phyloP scores from a whole-genome alignment of 1,140 invertebrate genomes.

The Calliphora vicina region DNA sequence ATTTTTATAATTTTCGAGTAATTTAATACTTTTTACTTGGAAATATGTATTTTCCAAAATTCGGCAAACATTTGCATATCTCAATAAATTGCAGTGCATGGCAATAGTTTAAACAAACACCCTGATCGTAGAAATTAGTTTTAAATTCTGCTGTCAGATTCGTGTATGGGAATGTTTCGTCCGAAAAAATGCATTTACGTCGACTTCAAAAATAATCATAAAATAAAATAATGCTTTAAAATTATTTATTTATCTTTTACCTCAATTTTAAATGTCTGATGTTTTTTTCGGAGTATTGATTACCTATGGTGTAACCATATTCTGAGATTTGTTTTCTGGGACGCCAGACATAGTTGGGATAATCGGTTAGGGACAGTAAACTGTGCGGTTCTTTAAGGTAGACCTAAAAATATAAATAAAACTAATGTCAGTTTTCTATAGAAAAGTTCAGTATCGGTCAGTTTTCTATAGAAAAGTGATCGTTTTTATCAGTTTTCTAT shows the following conservation, averaged over 20 bases:
- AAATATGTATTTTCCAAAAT: not conserved
- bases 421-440: too few species aligned
- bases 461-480: too few species aligned
- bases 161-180: not conserved
- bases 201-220: not conserved
- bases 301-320: not conserved
- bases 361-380: not conserved
- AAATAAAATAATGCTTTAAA: too few species aligned
- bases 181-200: constrained; percentile 5
- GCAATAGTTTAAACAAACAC: not conserved
- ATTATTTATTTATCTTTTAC: not conserved
- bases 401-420: too few species aligned
- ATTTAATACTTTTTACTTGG: not conserved
- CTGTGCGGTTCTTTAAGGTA: not conserved
- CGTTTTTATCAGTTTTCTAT: too few species aligned
- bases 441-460: too few species aligned
- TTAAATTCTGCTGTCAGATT: not conserved
- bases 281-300: not conserved
- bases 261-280: not conserved
- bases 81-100: not conserved
- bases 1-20: not conserved
- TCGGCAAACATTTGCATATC: not conserved
- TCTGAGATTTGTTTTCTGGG: not conserved
- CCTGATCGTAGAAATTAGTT: not conserved
- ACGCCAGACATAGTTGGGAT: constrained; percentile 1